A percentile compares a stretch with the other conserved stretches of the same genome.
phyloP scores from a whole-genome alignment of 37 sponge, comb jelly and placozoan genomes.

The Spongilla lacustris region DNA sequence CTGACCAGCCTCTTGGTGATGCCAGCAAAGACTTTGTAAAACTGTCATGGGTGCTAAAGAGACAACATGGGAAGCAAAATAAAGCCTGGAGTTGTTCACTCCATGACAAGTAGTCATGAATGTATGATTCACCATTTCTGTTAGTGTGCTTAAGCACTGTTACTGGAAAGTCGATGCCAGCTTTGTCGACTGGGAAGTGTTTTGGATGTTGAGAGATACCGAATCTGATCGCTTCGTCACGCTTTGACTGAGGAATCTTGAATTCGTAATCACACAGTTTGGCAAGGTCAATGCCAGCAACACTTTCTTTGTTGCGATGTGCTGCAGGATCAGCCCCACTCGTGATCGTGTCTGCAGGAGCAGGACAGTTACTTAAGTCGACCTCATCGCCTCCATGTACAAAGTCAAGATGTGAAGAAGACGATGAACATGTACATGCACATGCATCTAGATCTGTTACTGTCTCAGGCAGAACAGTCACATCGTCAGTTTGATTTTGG shows the following conservation, averaged over 20 bases:
- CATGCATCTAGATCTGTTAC: no score
- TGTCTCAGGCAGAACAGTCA: no score
- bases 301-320: no score
- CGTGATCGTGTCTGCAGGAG: no score
- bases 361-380: background rate
- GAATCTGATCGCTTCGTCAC: no score
- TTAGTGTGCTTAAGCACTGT: conserved; percentile 3
- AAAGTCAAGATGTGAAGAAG: conserved; percentile 1
- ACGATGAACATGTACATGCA: background rate
- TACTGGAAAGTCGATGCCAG: conserved; percentile 33
- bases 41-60: conserved; percentile 10
- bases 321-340: no score
- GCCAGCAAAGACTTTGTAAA: background rate
- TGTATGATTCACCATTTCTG: conserved; percentile 33
- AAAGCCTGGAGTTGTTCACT: conserved; percentile 12
- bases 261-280: no score
- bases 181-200: conserved; percentile 13
- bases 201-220: conserved; percentile 1
- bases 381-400: background rate
- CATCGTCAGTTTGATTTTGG: no score
- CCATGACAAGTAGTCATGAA: conserved; percentile 35
- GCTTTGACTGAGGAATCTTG: no score
- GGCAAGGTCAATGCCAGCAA: no score
- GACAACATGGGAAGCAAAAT: conserved; percentile 42
- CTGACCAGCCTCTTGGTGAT: conserved; percentile 3